Percentiles rank a stretch among this genome's conserved stretches.
Conservation (phyloP, 2,113 vertebrate species). For the Notothenia coriiceps region DNA sequence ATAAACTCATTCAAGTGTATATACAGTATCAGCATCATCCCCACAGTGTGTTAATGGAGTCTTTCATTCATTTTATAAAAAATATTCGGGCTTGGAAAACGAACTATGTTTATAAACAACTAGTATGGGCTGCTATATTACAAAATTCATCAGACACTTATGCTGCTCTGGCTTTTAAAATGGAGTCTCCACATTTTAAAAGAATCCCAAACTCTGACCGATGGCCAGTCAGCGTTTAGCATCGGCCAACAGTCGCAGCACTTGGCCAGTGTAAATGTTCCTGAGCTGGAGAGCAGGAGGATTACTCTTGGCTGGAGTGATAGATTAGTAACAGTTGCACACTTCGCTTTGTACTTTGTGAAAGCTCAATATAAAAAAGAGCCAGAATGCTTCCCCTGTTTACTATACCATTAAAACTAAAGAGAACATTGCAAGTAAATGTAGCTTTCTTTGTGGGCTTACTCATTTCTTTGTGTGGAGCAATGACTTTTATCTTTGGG, state of each 20-base stretch:
- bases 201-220: constrained; percentile 37
- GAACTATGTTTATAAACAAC: not conserved
- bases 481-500: not conserved
- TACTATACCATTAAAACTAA: not conserved
- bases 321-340: not conserved
- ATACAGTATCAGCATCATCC: not conserved
- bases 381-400: not conserved
- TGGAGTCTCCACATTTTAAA: constrained; percentile 22
- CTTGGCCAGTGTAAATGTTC: not conserved
- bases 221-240: constrained; percentile 23
- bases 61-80: constrained; percentile 7
- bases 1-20: not conserved
- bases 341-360: not conserved
- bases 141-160: constrained; percentile 13
- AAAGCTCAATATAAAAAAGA: not conserved
- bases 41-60: not conserved
- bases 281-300: constrained; percentile 8
- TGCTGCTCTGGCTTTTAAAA: constrained; percentile 9
- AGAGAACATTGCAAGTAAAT: not conserved
- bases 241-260: constrained; percentile 6
- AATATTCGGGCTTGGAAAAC: not conserved
- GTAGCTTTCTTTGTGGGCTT: not conserved
- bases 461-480: not conserved
- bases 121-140: constrained; percentile 14
- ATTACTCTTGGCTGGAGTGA: not conserved